Evolutionary conservation across 2,113 vertebrate species (phyloP), one percentile per base, ranked within the genome.

Genomic region (Scalopus aquaticus): DNA sequence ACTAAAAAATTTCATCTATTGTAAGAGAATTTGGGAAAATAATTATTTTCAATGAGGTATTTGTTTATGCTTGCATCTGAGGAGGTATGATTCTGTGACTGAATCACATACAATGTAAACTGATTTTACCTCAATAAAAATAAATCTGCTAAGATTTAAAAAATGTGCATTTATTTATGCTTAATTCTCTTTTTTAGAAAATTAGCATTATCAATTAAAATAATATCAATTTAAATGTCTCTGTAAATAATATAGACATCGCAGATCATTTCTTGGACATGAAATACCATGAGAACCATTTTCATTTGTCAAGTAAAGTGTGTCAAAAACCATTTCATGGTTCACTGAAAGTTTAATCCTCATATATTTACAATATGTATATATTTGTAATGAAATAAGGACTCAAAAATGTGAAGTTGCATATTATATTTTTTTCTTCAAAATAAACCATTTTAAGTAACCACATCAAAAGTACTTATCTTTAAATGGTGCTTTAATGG

Each of bases 281-380:
- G 58, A 88, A 70, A 60, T 80, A 81, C 28, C 15, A 1, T 92
- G 60, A 28, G 42, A 77, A 54, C 42, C 77, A 20, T 89, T 94
- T 95, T 74, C 58, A 94, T 81, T 81, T 62, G 54, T 86, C 65
- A 58, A 42, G 3, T 28, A 16, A 90, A 46, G 58, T 94, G 15
- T 77, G 5, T 93, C 82, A 91, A 60, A 91, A 88, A 67, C 28
- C 28, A n/a, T 77, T 90, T 78, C 46, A 93, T 20, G 76, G 32
- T 77, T 3, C 60, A 35, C 39, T 88, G 46, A 62, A 60, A 80
- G 6, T 74, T 65, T 70, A 72, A 32, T 72, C 54, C 42, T 83
- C 92, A 32, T n/a, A n/a, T n/a, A n/a, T n/a, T n/a, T n/a, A n/a
- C n/a, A 72, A 81, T 79, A 65, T 67, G 20, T 60, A n/a, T 90